phyloP scores from a whole-genome alignment of 2,797 vertebrate species.

The Dendrocincla fuliginosa region DNA sequence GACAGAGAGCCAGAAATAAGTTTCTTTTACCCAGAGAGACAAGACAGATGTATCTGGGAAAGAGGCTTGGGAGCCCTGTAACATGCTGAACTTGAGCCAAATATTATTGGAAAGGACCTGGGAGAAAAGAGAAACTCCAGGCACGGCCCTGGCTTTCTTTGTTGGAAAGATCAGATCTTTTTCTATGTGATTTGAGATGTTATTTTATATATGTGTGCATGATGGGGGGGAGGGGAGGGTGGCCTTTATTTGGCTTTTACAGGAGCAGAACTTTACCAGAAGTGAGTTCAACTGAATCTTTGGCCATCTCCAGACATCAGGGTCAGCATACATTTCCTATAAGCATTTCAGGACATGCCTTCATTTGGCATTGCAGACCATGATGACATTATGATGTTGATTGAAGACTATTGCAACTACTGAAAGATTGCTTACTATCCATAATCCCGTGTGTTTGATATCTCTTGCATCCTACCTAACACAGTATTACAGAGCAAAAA shows the following conservation, averaged over 20 bases:
- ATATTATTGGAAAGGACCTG: constrained; percentile 74
- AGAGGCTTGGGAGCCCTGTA: constrained; percentile 73
- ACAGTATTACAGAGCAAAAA: not conserved
- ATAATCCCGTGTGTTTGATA: not conserved
- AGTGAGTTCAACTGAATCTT: constrained; percentile 25
- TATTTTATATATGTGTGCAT: constrained; percentile 22
- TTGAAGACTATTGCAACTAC: not conserved
- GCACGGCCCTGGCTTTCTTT: constrained; percentile 70
- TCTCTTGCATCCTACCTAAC: not conserved
- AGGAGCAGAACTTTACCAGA: constrained; percentile 20
- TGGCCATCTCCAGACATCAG: not conserved
- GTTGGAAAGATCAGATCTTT: constrained; percentile 69
- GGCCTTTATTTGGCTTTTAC: constrained; percentile 29
- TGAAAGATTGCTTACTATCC: not conserved
- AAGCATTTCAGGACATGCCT: not conserved
- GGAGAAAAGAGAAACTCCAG: constrained; percentile 81
- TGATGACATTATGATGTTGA: not conserved
- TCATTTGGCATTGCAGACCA: not conserved
- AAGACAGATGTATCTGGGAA: constrained; percentile 80
- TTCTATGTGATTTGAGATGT: constrained; percentile 40
- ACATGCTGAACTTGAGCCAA: constrained; percentile 73
- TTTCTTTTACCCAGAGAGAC: constrained; percentile 78
- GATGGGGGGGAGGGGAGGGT: not conserved
- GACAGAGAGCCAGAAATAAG: constrained; percentile 73
- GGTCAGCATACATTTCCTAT: not conserved